Conservation (phyloP, 2,113 vertebrate species). For the Serilophus lunatus region DNA sequence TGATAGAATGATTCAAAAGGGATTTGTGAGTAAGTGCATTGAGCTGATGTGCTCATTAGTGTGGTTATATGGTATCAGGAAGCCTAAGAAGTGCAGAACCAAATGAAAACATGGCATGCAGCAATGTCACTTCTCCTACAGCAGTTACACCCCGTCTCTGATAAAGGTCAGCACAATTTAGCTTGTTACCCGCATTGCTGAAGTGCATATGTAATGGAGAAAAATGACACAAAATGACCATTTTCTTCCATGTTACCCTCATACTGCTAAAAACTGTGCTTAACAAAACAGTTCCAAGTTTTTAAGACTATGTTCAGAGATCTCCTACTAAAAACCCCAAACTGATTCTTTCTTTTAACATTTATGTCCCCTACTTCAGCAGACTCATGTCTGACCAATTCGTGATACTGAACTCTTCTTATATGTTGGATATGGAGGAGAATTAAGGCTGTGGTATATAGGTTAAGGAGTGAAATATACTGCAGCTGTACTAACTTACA, state of each 20-base stretch:
- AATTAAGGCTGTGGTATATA: not conserved
- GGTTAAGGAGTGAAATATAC: not conserved
- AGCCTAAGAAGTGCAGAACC: not conserved
- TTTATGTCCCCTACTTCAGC: not conserved
- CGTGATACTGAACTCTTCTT: not conserved
- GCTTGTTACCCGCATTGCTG: not conserved
- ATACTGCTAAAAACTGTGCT: not conserved
- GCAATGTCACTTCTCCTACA: conserved; percentile 18
- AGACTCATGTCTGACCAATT: not conserved
- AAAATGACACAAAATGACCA: not conserved
- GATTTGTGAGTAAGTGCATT: conserved; percentile 6
- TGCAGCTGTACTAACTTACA: not conserved
- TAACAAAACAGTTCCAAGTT: not conserved
- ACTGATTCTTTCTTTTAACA: not conserved
- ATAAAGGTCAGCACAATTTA: conserved; percentile 55
- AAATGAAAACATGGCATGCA: not conserved
- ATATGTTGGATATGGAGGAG: not conserved
- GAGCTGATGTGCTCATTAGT: conserved; percentile 29
- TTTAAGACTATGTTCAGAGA: not conserved
- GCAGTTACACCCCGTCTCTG: not conserved
- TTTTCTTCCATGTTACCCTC: not conserved
- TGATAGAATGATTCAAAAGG: not conserved
- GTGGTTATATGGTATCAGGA: conserved; percentile 32
- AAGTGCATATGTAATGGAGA: not conserved
- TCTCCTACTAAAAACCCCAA: accelerated